Conservation (phyloP, 2,888 invertebrate species). For the Fragum sueziense region DNA sequence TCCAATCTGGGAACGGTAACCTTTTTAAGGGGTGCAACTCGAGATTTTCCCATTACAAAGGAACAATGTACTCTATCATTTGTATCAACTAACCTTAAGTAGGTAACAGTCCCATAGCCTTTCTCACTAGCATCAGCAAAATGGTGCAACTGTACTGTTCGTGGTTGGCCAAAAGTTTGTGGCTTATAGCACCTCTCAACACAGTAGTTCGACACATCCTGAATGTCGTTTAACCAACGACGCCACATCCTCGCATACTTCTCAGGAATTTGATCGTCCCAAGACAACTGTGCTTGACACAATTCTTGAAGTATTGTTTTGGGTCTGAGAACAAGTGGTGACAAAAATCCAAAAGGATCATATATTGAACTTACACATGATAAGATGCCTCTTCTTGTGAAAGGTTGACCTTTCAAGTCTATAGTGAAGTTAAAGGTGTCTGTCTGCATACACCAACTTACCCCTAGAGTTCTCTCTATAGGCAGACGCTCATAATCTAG, state of each 20-base stretch:
- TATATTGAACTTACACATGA: slow-evolving; percentile 52
- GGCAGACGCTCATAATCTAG: slow-evolving; percentile 27
- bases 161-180: slow-evolving; percentile 34
- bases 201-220: not conserved
- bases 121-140: slow-evolving; percentile 50
- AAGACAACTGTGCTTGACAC: slow-evolving; percentile 41
- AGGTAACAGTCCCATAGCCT: slow-evolving; percentile 56
- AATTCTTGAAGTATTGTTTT: slow-evolving; percentile 60
- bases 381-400: slow-evolving; percentile 27
- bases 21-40: slow-evolving; percentile 58
- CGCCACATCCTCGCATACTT: slow-evolving; percentile 40
- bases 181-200: slow-evolving; percentile 28
- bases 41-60: slow-evolving; percentile 55
- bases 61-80: slow-evolving; percentile 46
- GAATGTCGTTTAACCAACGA: slow-evolving; percentile 39
- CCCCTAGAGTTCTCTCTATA: slow-evolving; percentile 48
- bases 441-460: slow-evolving; percentile 50
- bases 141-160: slow-evolving; percentile 47
- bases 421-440: slow-evolving; percentile 48
- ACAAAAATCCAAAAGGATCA: slow-evolving; percentile 61
- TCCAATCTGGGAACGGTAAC: slow-evolving; percentile 60
- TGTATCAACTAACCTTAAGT: slow-evolving; percentile 42
- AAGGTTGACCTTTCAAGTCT: not conserved
- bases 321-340: slow-evolving; percentile 51
- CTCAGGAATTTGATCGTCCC: slow-evolving; percentile 59